Conservation (phyloP, 2,797 vertebrate species). For the Benthosema pterotum region DNA sequence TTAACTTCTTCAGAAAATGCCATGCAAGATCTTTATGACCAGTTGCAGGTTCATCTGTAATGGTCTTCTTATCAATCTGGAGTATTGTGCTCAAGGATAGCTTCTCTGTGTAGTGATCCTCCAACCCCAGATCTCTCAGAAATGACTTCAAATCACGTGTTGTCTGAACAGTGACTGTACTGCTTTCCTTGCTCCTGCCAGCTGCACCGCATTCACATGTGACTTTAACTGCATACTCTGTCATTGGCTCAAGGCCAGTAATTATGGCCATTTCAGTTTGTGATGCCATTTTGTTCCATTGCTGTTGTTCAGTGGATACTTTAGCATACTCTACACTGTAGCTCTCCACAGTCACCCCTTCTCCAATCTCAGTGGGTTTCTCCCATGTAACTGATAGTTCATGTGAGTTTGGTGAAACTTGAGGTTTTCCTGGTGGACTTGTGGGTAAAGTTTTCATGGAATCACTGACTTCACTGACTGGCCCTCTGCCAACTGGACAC, state of each 20-base stretch:
- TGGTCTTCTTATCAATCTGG: slow-evolving; percentile 55
- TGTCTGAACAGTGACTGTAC: slow-evolving; percentile 5
- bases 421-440: slow-evolving; percentile 39
- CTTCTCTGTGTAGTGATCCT: slow-evolving; percentile 52
- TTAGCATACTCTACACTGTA: slow-evolving; percentile 40
- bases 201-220: slow-evolving; percentile 51
- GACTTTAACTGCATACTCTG: slow-evolving; percentile 44
- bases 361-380: slow-evolving; percentile 40
- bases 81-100: slow-evolving; percentile 61
- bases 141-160: slow-evolving; percentile 30
- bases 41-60: slow-evolving; percentile 47
- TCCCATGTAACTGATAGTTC: slow-evolving; percentile 44
- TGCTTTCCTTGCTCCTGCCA: slow-evolving; percentile 42
- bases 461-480: slow-evolving; percentile 16
- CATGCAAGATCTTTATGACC: slow-evolving; percentile 58
- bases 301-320: slow-evolving; percentile 4
- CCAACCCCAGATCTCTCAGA: slow-evolving; percentile 58
- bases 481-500: slow-evolving; percentile 43
- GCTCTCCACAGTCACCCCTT: slow-evolving; percentile 16
- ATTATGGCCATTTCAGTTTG: slow-evolving; percentile 4
- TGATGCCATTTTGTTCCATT: slow-evolving; percentile 24
- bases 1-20: slow-evolving; percentile 70
- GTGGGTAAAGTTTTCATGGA: slow-evolving; percentile 39
- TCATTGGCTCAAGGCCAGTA: slow-evolving; percentile 35
- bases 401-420: slow-evolving; percentile 1